These are phyloP conservation scores for Apteryx mantelli DNA, from an alignment of 2,113 vertebrate genomes.

Conservation along the genomic window DNA sequence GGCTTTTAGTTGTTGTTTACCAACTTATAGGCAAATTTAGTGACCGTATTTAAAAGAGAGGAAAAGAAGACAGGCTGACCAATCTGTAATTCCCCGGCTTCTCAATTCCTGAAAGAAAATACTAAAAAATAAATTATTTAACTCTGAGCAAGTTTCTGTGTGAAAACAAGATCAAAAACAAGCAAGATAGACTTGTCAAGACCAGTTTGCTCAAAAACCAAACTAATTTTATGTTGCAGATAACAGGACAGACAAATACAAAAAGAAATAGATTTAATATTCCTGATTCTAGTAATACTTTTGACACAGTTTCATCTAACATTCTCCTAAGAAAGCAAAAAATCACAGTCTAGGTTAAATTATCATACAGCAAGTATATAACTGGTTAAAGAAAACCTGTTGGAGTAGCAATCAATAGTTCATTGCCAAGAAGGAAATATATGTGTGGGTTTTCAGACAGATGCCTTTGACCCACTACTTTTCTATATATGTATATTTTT, in stretches of 20 bases:
- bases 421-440: not conserved
- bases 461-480: not conserved
- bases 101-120: not conserved
- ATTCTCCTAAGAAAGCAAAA: not conserved
- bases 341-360: not conserved
- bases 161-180: not conserved
- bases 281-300: not conserved
- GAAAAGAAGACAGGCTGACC: not conserved
- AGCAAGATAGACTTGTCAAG: not conserved
- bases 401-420: not conserved
- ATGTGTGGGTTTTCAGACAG: not conserved
- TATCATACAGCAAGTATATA: not conserved
- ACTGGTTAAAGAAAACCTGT: not conserved
- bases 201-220: not conserved
- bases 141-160: not conserved
- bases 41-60: not conserved
- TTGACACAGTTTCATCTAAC: not conserved
- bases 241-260: not conserved
- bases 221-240: not conserved
- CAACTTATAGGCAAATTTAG: not conserved
- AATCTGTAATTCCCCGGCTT: not conserved
- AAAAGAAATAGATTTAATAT: not conserved
- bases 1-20: not conserved
- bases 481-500: not conserved
- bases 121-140: not conserved